Conservation (phyloP, 1,140 invertebrate species). For the Apis laboriosa region DNA sequence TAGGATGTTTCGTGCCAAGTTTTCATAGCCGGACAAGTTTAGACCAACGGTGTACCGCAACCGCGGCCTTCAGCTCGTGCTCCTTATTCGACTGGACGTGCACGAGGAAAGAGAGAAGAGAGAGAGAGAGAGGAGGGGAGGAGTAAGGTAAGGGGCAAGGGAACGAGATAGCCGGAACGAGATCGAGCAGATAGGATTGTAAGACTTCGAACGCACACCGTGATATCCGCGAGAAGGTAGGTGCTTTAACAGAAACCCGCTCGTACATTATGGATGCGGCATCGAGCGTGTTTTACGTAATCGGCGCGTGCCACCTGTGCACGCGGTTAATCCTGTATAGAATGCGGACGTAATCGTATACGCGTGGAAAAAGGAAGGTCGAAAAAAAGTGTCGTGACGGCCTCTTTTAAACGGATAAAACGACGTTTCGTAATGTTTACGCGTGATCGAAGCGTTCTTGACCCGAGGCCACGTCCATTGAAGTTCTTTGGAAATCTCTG, state of each 20-base stretch:
- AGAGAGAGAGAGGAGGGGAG: background rate
- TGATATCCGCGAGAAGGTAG: constrained; percentile 15
- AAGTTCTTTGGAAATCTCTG: background rate
- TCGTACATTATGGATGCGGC: constrained; percentile 50
- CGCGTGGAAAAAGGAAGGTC: background rate
- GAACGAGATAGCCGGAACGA: constrained; percentile 30
- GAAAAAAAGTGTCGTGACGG: constrained; percentile 15
- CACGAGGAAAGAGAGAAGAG: background rate
- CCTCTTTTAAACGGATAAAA: too few relatives aligned
- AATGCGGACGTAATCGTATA: constrained; percentile 37
- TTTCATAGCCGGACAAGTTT: constrained; percentile 75
- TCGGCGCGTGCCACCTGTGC: constrained; percentile 48
- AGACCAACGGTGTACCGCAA: constrained; percentile 51
- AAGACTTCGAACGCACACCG: background rate
- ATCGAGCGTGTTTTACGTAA: constrained; percentile 50
- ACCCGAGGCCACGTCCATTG: constrained; percentile 1
- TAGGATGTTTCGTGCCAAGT: constrained; percentile 75
- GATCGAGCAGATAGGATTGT: constrained; percentile 45
- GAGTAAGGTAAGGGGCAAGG: background rate
- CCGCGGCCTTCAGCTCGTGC: constrained; percentile 50
- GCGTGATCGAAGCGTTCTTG: constrained; percentile 2
- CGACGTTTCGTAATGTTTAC: background rate
- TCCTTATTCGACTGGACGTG: constrained; percentile 46
- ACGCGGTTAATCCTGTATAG: constrained; percentile 11
- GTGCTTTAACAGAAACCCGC: background rate